Evolutionary conservation across 2,888 invertebrate genomes (phyloP).

Genomic region (Unio delphinus): DNA sequence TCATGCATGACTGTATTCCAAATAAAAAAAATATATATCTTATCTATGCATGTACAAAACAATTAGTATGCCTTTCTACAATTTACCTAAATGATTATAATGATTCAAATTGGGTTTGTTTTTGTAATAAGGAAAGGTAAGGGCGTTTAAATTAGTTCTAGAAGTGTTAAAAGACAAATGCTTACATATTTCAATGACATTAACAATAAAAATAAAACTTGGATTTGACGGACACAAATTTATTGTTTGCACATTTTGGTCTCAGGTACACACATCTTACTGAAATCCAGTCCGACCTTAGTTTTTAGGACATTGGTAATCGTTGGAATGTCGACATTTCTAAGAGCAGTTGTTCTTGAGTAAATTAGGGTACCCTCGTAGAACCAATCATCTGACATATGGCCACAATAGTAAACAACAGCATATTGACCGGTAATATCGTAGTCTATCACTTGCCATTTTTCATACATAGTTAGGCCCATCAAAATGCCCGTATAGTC

Average conservation of each 20-base stretch:
- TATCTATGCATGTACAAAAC: no score
- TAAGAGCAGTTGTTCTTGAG: constrained; percentile 25
- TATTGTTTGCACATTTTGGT: constrained; percentile 11
- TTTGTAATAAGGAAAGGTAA: no score
- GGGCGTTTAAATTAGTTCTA: no score
- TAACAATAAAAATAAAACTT: no score
- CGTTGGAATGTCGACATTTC: constrained; percentile 3
- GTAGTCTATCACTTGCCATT: constrained; percentile 34
- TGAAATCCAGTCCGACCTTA: constrained; percentile 12
- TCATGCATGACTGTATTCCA: no score
- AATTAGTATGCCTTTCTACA: no score
- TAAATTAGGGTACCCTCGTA: constrained; percentile 43
- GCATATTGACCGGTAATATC: constrained; percentile 22
- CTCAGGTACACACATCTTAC: constrained; percentile 24
- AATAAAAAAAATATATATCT: no score
- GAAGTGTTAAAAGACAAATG: no score
- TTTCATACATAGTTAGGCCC: constrained; percentile 33
- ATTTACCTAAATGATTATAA: no score
- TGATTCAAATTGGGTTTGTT: no score
- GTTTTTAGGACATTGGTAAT: constrained; percentile 5
- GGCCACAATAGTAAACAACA: constrained; percentile 40
- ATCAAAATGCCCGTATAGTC: constrained; percentile 31
- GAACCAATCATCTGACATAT: constrained; percentile 27
- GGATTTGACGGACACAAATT: neutral
- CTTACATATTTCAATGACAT: no score